Base-by-base conservation (phyloP, 2,113 vertebrate genomes). In the Coracopsis vasa region DNA sequence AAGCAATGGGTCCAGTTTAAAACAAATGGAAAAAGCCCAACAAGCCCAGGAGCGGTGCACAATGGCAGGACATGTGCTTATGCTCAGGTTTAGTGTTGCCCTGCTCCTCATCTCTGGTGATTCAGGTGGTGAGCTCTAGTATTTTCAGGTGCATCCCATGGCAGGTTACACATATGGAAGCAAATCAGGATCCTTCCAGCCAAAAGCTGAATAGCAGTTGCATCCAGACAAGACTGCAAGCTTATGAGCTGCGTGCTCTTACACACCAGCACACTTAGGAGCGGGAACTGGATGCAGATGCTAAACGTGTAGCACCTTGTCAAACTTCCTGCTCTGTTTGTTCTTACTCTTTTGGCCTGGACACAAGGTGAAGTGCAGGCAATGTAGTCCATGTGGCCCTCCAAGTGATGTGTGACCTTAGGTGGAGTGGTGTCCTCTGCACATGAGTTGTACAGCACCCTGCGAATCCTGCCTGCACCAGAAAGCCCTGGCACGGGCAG, bases 261-360 rank as follows among this genome's bases (percentile, higher is more conserved):
- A 29, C 0, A 6, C 64, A 45, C 48, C 9, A 3, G 73, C 50
- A 3, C 2, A 2, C 71, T 56, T 31, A 39, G 54, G 50, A 92
- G 37, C 13, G 23, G n/a, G 65, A 91, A 29, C 31, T 62, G 33
- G 54, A 29, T 87, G 54, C 47, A 64, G 69, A 27, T 65, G 47
- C 90, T 80, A 66, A 23, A 64, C 0, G 3, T 62, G 39, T 80
- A 95, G 69, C 66, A 79, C 93, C 77, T 81, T 81, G 73, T 95
- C 72, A 81, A 51, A 80, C 61, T 88, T 91, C 27, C 37, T 77
- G 44, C 65, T 73, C 41, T 92, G 33, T 89, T 91, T 80, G 67
- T 80, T 83, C 71, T 73, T 88, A 19, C 27, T 94, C 42, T 92
- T 67, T 67, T 2, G 4, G 39, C 33, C 42, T 51, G 65, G 67